Base-by-base conservation (phyloP, 2,888 invertebrate species). In the Diaphora mendica region DNA sequence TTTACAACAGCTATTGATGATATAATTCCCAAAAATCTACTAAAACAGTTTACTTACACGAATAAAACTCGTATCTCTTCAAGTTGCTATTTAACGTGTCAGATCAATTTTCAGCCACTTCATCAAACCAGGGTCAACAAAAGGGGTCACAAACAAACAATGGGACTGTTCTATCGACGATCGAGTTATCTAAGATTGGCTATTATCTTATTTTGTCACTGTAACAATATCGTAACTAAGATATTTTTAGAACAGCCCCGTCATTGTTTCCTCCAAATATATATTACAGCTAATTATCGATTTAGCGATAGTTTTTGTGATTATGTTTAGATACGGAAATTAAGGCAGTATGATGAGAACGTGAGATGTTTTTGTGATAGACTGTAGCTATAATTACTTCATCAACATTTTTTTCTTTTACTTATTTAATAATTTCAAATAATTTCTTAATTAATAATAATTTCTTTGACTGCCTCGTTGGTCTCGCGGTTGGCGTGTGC, bases 161-260 rank as follows among this genome's bases (percentile, higher is more conserved):
- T 72, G 64, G 68, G 26, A 35, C 26, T 64, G 48, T 71, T 51
- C 51, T 64, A 64, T 68, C 48, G 59, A 17, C 44, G 26, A 68
- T 72, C 33, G 64, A 72, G 15, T 72, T 72, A 64, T 64, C 48
- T 17, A 62, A 72, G 30, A 68, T 71, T 64, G 5, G n/a, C 64
- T 64, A n/a, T 51, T 39, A 48, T 71, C 64, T 71, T 42, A 69
- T 42, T 51, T 64, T 13, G 9, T 35, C 35, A n/a, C n/a, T 48
- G 64, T 71, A 64, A 64, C 35, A 48, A 30, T 42, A 62, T 62
- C 42, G 70, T 70, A 48, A 70, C 33, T 70, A 48, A 68, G 74
- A 67, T 68, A 59, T n/a, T 48, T 51, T 51, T 51, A 42, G 42
- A 62, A 70, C 70, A 70, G 30, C 20, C 17, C 44, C 62, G 26